Evolutionary conservation across 2,888 invertebrate species (phyloP), one percentile per base, ranked within the genome.

Genomic region (Lapara coniferarum): DNA sequence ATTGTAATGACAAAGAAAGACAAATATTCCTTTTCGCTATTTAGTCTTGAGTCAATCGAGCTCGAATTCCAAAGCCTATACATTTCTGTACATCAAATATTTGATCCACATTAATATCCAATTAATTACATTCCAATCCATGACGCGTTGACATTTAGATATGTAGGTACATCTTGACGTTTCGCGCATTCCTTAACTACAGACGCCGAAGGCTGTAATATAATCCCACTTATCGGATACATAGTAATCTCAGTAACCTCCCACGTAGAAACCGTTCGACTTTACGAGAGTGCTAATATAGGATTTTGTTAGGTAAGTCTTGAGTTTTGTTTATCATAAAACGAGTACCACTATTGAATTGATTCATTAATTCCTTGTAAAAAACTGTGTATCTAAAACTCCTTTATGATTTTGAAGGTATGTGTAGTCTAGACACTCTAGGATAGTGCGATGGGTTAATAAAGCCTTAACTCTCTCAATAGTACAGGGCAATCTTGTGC

Each of bases 171-270:
- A 46, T 63, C 49, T 63, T 16, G 46, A 63, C 19, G 25, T 25
- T 25, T 55, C 57, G 37, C 63, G 49, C 63, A 13, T 19, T 1
- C 49, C 13, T 13, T 63, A 63, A 63, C 49, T 63, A 63, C 13
- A 59, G 59, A 57, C 30, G 37, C 57, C 13, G 12, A 13, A 56
- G 46, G 66, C 19, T 44, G 59, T 19, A 63, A 63, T 19, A 13
- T 46, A 63, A 63, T 49, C 13, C 46, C 63, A 57, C 57, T 63
- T 49, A 63, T 49, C 49, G 63, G n/a, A 63, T 49, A 16, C 19
- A 10, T 49, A 46, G 55, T 12, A 55, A 1, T 19, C 46, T 25
- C 13, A 7, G 63, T 19, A 49, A 63, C 49, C 19, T 63, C 46
- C 63, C 63, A 25, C 63, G 63, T 49, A 46, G 63, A 63, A 49